phyloP scores from a whole-genome alignment of 2,888 invertebrate species.

The Lypha dubia region DNA sequence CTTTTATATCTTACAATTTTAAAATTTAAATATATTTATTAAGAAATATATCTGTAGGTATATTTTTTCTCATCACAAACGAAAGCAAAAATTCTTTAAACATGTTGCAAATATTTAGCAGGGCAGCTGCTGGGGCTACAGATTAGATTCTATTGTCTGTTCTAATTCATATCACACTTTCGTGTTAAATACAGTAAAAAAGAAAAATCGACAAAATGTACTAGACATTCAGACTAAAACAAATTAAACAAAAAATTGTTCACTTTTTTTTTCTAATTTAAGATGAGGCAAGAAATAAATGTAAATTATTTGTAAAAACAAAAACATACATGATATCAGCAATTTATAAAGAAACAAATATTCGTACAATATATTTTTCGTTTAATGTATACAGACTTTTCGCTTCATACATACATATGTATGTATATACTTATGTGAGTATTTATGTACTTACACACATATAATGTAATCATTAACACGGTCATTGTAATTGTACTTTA shows the following conservation, averaged over 20 bases:
- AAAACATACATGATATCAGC: slow-evolving; percentile 25
- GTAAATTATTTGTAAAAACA: slow-evolving; percentile 9
- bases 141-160: slow-evolving; percentile 54
- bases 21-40: not conserved
- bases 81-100: slow-evolving; percentile 19
- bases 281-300: slow-evolving; percentile 31
- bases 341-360: not conserved
- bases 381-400: slow-evolving; percentile 10
- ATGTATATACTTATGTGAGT: too few relatives aligned
- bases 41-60: not conserved
- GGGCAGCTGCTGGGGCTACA: slow-evolving; percentile 51
- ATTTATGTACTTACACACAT: too few relatives aligned
- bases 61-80: slow-evolving; percentile 17
- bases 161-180: slow-evolving; percentile 45
- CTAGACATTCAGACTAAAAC: slow-evolving; percentile 21
- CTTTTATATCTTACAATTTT: not conserved
- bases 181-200: not conserved
- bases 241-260: slow-evolving; percentile 21
- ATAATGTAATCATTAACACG: slow-evolving; percentile 64
- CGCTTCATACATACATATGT: not conserved
- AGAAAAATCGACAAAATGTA: slow-evolving; percentile 14
- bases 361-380: not conserved
- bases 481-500: slow-evolving; percentile 66
- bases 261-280: not conserved
- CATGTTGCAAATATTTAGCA: slow-evolving; percentile 44